phyloP scores from a whole-genome alignment of 1,140 invertebrate species.

The Lethrus apterus region DNA sequence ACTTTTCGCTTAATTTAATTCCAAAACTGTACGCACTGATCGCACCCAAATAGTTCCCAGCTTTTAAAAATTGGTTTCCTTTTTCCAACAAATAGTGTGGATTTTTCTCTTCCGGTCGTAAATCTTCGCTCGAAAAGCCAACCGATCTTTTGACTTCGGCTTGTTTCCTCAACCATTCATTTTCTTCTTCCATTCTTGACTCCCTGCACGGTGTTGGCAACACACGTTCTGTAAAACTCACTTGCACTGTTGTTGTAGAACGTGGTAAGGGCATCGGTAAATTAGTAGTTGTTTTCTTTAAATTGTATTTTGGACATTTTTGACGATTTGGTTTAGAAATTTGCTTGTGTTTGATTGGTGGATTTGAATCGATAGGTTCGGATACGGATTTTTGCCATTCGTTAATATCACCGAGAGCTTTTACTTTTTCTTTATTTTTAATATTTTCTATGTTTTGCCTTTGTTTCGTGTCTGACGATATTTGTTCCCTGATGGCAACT shows the following conservation, averaged over 20 bases:
- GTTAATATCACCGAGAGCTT: constrained; percentile 59
- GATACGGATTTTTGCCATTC: constrained; percentile 46
- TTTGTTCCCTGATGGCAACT: constrained; percentile 53
- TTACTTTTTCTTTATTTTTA: constrained; percentile 47
- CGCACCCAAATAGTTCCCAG: constrained; percentile 68
- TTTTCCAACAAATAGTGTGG: constrained; percentile 75
- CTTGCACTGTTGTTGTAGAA: constrained; percentile 50
- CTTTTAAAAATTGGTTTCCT: constrained; percentile 69
- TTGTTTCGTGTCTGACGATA: constrained; percentile 48
- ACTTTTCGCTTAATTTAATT: constrained; percentile 64
- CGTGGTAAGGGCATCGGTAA: constrained; percentile 50
- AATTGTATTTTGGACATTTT: constrained; percentile 38
- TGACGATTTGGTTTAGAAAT: constrained; percentile 6
- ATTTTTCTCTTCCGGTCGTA: constrained; percentile 74
- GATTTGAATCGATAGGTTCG: background rate
- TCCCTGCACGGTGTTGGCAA: constrained; percentile 80
- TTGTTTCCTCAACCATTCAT: constrained; percentile 77
- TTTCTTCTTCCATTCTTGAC: constrained; percentile 63
- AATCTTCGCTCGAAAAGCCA: constrained; percentile 67
- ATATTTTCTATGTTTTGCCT: constrained; percentile 50
- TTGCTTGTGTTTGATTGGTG: constrained; percentile 14
- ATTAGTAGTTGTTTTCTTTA: constrained; percentile 33
- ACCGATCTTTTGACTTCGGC: constrained; percentile 60
- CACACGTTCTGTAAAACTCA: constrained; percentile 66
- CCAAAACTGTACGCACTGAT: constrained; percentile 75